Evolutionary conservation across 2,888 invertebrate genomes (phyloP), one percentile per base, ranked within the genome.

Genomic region (Leptogaster cylindrica): DNA sequence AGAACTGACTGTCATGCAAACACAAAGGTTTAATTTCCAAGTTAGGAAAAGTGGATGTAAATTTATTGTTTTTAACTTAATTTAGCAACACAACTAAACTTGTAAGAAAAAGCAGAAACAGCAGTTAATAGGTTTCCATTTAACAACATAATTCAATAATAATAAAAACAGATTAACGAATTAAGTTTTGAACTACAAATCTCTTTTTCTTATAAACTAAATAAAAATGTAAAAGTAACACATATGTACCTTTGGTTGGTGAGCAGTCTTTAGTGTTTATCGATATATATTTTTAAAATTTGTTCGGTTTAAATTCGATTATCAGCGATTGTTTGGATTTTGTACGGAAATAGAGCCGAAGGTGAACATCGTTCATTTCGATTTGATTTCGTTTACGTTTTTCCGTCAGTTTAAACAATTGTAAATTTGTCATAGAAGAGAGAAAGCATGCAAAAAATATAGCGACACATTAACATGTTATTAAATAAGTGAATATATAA

Each of bases 231-330:
- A 68, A 66, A 71, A 66, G 66, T 68, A 67, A 68, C 65, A 69
- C 50, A 55, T 39, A 74, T 74, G 78, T 81, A 81, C 81, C 81
- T 81, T 81, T 76, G 77, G 77, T 78, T 79, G 80, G 76, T 80
- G 80, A 76, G 76, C 78, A 75, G 77, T 80, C 81, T 81, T 71
- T 69, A 67, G 65, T 65, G 75, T 76, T 73, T 72, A 55, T 48
- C 25, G 36, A 27, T 58, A 31, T 46, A 18, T 39, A 61, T 63
- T 51, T 55, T 44, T 48, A 48, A 71, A 71, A 70, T 70, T 67
- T 65, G 68, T 68, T 65, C 66, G 48, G 44, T 64, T 68, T 70
- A 52, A 33, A 18, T 28, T 55, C 67, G 44, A n/a, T n/a, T n/a
- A n/a, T n/a, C 51, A 33, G 51, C 12, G 25, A 27, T 14, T 18